Evolutionary conservation across 2,888 invertebrate species (phyloP).

Genomic region (Deroplatys truncata): DNA sequence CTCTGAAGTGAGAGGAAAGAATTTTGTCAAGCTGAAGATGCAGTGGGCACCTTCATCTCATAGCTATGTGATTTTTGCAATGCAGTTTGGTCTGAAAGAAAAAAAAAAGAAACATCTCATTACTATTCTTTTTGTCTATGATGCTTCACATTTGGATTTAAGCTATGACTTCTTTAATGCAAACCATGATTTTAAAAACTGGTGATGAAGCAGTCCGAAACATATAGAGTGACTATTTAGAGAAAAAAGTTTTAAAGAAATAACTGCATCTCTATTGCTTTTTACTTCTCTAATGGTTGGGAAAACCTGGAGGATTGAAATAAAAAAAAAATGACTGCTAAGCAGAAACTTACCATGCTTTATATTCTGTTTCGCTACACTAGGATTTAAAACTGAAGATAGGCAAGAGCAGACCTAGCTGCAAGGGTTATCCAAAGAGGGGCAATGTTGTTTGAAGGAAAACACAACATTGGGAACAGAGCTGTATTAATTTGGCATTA

Average conservation of each 20-base stretch:
- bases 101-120: neutral
- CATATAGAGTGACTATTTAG: neutral
- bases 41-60: neutral
- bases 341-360: neutral
- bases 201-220: neutral
- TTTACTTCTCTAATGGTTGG: neutral
- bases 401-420: neutral
- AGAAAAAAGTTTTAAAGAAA: neutral
- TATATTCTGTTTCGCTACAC: neutral
- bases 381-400: neutral
- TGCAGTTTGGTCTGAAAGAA: neutral
- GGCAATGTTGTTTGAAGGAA: neutral
- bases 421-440: neutral
- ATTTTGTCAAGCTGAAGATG: neutral
- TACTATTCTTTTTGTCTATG: neutral
- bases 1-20: neutral
- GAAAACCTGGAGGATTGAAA: neutral
- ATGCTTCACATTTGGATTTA: neutral
- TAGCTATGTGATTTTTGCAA: neutral
- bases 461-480: neutral
- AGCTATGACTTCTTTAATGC: neutral
- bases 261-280: neutral
- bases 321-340: neutral
- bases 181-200: neutral
- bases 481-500: neutral